phyloP scores from a whole-genome alignment of 2,113 vertebrate genomes.

The Ardeotis arabs region DNA sequence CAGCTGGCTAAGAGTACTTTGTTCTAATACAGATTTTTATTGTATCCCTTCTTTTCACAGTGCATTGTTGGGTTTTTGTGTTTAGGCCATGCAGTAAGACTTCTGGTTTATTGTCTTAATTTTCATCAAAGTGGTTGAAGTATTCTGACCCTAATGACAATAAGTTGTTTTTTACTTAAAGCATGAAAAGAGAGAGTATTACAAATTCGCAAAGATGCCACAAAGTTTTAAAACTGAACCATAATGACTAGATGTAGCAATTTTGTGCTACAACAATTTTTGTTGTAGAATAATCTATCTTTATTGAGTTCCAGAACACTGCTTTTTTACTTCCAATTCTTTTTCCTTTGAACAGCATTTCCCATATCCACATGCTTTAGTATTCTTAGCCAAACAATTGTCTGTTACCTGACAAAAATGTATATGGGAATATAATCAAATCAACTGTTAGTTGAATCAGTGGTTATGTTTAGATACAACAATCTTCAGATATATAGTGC shows the following conservation, averaged over 20 bases:
- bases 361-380: background rate
- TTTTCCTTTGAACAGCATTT: background rate
- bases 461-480: background rate
- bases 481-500: background rate
- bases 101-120: background rate
- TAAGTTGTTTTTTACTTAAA: background rate
- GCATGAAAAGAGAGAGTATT: background rate
- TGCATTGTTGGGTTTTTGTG: background rate
- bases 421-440: background rate
- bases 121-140: background rate
- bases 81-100: background rate
- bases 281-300: background rate
- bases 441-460: background rate
- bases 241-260: background rate
- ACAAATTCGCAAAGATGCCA: background rate
- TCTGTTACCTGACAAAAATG: background rate
- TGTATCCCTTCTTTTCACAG: background rate
- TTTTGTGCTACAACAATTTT: background rate
- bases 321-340: background rate
- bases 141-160: background rate
- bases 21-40: background rate
- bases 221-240: background rate
- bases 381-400: background rate
- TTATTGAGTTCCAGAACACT: background rate
- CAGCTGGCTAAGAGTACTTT: background rate